Evolutionary conservation across 2,113 vertebrate species (phyloP), one percentile per base, ranked within the genome.

Genomic region (Tretioscincus oriximinensis): DNA sequence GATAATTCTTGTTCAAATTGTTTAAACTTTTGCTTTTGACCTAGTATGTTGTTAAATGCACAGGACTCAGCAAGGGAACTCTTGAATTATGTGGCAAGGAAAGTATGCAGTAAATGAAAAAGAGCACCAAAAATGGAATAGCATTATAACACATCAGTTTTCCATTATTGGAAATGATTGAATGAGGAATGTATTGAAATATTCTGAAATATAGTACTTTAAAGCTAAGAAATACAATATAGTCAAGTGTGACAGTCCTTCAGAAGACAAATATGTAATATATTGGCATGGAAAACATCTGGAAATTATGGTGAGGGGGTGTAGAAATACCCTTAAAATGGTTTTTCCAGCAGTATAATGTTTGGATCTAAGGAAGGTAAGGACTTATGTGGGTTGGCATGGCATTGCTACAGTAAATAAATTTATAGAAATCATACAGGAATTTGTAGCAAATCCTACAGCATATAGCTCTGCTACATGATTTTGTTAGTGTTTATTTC

Each of bases 231-330:
- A 88, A 78, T 81, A 58, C 86, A 84, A 75, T 64, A 72, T 77
- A 88, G n/a, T 2, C 35, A 67, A 22, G 7, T 29, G 21, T 63
- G n/a, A 77, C 28, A 81, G 80, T 49, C 51, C 54, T 85, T 80
- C 81, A 81, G 68, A 91, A 69, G 80, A 29, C 45, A 73, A 73
- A 88, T 14, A 78, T 69, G 66, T 73, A 85, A 73, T 14, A 86
- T 84, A 84, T 84, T 10, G 0, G 66, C 49, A 45, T 47, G 24
- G 68, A 76, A 84, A 86, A 84, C 80, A 78, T 84, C 87, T 89
- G 85, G 86, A 90, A 84, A 54, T 86, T 65, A 84, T 88, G 70
- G 84, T 24, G 63, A 86, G 22, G 24, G 21, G 61, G 21, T 58
- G 54, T 81, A 77, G 73, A 51, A 85, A 66, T 6, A 11, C 22